Base-by-base conservation (phyloP, 30 jellyfish, hydroid and myxozoan genomes). In the Aurelia sp. region DNA sequence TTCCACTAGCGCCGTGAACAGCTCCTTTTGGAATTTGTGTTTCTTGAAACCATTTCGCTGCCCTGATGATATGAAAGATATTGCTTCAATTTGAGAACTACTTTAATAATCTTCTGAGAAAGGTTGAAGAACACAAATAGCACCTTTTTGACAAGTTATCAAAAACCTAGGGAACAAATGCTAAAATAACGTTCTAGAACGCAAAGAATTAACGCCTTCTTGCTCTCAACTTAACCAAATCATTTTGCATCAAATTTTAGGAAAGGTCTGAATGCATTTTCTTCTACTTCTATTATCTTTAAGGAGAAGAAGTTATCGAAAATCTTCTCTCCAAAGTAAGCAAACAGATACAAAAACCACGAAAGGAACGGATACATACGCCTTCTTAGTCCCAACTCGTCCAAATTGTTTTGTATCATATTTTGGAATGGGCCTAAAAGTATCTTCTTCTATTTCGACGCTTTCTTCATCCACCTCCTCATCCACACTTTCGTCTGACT, bases 21-120 rank as follows among this genome's bases (percentile, higher is more conserved):
- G 89, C 96, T 13, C 96, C 96, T 27, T 64, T 87, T 5, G 96
- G 96, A 6, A 87, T 76, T 71, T 87, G 96, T 55, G 96, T 87
- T 51, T 87, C 84, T 35, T 76, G 96, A 35, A 87, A 87, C 96
- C 96, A 87, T 8, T 52, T 55, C 30, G 81, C 81, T 17, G 96
- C 90, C 19, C 96, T 87, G 55, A 8, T 5, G 55, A 44, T 44
- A 44, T 44, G 55, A 44, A 44, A 44, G 55, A 44, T 44, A 44
- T 44, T 0, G 9, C 3, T 44, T 44, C 9, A 9, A 44, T 44
- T 7, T 44, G 17, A 44, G 55, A 44, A 44, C 2, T 44, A 44
- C 4, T 44, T 44, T 44, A 9, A 44, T 44, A 44, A 44, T 5
- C 55, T 44, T 44, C 16, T 7, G 55, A 8, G 15, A 9, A 8